These are phyloP conservation scores for Halcyon leucocephala DNA, from an alignment of 2,797 vertebrate species.

Conservation along the genomic window DNA sequence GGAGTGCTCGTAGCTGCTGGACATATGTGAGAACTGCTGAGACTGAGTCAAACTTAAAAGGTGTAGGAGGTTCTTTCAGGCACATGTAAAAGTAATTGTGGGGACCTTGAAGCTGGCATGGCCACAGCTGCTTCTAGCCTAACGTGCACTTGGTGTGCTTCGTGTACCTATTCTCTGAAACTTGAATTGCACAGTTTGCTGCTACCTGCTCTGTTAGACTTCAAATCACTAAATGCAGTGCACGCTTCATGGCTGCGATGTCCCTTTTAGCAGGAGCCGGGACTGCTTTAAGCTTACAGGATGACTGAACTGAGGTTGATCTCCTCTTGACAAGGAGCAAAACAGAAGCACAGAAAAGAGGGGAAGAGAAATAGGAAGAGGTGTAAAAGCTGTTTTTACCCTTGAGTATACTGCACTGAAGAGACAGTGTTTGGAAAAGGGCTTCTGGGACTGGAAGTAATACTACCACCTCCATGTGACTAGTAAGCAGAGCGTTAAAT, in stretches of 20 bases:
- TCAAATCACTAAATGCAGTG: not conserved
- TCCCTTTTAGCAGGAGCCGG: not conserved
- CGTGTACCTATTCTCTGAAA: not conserved
- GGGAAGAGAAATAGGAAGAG: not conserved
- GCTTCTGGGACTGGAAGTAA: not conserved
- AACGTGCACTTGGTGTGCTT: not conserved
- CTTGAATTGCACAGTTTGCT: not conserved
- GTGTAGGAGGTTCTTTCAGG: not conserved
- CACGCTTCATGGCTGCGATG: not conserved
- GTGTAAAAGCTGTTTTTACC: not conserved
- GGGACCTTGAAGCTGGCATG: not conserved
- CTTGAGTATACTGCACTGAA: not conserved
- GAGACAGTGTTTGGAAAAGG: not conserved
- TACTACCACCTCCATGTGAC: not conserved
- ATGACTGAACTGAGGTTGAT: not conserved
- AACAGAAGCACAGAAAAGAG: not conserved
- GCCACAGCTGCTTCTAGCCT: not conserved
- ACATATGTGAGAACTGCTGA: fast-evolving
- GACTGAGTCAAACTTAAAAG: not conserved
- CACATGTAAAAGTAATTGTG: not conserved
- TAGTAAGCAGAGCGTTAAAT: not conserved
- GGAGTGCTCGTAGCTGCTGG: not conserved
- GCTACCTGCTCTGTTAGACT: not conserved
- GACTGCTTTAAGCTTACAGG: not conserved
- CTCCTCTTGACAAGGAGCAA: not conserved